phyloP scores from a whole-genome alignment of 2,888 invertebrate genomes.

The Athripsodes cinereus region DNA sequence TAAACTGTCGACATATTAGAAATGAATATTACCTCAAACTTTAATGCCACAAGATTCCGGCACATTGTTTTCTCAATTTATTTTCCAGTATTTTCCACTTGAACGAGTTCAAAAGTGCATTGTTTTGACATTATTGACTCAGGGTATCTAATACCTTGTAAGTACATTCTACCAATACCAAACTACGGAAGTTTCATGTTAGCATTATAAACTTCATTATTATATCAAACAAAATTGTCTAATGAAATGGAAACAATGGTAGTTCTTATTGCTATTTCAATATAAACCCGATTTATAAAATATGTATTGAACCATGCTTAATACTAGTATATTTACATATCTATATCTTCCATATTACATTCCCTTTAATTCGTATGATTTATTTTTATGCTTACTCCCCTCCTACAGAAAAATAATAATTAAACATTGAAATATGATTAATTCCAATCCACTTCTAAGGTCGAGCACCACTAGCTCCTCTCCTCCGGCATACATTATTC shows the following conservation, averaged over 20 bases:
- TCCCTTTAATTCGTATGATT: too few species aligned
- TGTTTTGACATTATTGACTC: conserved; percentile 28
- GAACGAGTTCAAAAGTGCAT: conserved; percentile 23
- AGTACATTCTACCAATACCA: not conserved
- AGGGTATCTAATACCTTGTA: conserved; percentile 7
- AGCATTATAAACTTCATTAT: not conserved
- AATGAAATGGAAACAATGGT: conserved; percentile 13
- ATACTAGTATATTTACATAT: too few species aligned
- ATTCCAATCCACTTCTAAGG: too few species aligned
- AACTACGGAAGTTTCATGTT: not conserved
- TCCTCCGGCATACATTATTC: too few species aligned
- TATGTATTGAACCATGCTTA: too few species aligned
- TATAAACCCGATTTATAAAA: too few species aligned
- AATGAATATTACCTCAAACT: too few species aligned
- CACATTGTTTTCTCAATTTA: conserved; percentile 16
- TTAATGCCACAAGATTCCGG: not conserved
- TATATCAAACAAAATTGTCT: conserved; percentile 2
- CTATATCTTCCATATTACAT: too few species aligned
- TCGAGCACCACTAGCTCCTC: too few species aligned
- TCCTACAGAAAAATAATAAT: too few species aligned
- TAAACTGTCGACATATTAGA: conserved; percentile 19
- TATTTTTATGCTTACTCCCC: too few species aligned
- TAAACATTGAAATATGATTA: too few species aligned
- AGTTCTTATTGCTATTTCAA: not conserved
- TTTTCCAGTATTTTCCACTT: conserved; percentile 18